Evolutionary conservation across 1,140 invertebrate species (phyloP), one percentile per base, ranked within the genome.

Genomic region (Drosophila persimilis): DNA sequence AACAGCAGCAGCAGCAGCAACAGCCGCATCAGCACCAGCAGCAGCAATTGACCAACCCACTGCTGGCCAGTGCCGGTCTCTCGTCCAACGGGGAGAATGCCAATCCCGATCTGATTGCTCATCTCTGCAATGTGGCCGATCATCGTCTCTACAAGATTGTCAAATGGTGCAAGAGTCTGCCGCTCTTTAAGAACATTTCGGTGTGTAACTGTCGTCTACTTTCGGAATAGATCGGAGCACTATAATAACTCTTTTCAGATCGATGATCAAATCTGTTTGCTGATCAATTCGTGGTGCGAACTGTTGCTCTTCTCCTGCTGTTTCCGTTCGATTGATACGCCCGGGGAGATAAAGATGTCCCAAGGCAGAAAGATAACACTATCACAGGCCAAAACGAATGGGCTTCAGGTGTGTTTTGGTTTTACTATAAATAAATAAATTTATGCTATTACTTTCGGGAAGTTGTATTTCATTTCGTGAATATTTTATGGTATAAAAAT

Each of bases 281-380:
- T 99, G 43, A 98, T 99, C 79, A 99, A 99, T 92, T 98, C 97
- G 45, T 99, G 98, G 98, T 98, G 97, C 92, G 98, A 99, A 92
- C 92, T 99, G 54, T 92, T 99, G 60, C 93, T 98, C 31, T 96
- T 99, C 88, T 98, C 97, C 17, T 98, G 97, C 92, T 98, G 97
- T 89, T 98, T 97, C 92, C 95, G 96, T 35, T 97, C 96, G 11
- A 96, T 98, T 92, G 94, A 94, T 51, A 96, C 95, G 35, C 97
- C 97, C 1, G 96, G 96, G 24, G 96, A 97, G 90, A 97, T 98
- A 66, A 93, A 96, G 56, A 95, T 97, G 43, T 95, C 95, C 13
- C 93, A 95, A 31, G 95, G 95, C 13, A 95, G 96, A 69, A 95
- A 95, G 53, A 96, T 97, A 63, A 95, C 95, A 2, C 91, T 97